Evolutionary conservation across 1,140 invertebrate genomes (phyloP).

Genomic region (Frieseomelitta varia): DNA sequence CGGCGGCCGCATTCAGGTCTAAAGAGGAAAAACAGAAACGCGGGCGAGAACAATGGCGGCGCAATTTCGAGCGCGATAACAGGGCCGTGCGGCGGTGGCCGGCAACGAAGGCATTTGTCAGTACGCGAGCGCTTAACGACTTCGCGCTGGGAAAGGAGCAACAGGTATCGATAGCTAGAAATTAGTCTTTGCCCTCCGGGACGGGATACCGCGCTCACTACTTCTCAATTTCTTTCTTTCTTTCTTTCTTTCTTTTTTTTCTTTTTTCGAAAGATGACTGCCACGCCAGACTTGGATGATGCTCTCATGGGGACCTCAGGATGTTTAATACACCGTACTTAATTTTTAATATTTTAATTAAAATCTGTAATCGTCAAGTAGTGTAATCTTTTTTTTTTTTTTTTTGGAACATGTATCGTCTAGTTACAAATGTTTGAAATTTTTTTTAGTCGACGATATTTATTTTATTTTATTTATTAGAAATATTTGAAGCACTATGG

Average conservation of each 20-base stretch:
- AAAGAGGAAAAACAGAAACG: conserved; percentile 53
- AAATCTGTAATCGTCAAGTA: too few species aligned
- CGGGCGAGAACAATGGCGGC: conserved; percentile 42
- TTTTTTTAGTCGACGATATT: too few species aligned
- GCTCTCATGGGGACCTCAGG: too few species aligned
- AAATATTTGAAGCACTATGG: too few species aligned
- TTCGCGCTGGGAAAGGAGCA: conserved; percentile 38
- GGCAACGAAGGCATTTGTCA: conserved; percentile 48
- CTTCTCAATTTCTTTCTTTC: neutral
- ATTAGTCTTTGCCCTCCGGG: conserved; percentile 40
- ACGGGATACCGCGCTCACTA: conserved; percentile 11
- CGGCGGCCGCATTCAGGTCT: neutral
- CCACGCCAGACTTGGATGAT: too few species aligned
- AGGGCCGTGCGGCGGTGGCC: conserved; percentile 13
- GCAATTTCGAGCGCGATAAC: conserved; percentile 51
- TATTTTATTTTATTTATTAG: too few species aligned
- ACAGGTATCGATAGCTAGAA: conserved; percentile 54
- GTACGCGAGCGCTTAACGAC: conserved; percentile 45
- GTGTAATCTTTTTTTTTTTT: too few species aligned
- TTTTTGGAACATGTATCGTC: too few species aligned
- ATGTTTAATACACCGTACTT: too few species aligned
- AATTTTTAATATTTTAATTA: too few species aligned
- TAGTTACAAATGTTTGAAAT: too few species aligned
- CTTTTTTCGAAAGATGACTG: neutral
- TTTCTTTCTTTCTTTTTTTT: too few species aligned